Conservation (phyloP, 2,113 vertebrate genomes). For the Lophochroa leadbeateri region DNA sequence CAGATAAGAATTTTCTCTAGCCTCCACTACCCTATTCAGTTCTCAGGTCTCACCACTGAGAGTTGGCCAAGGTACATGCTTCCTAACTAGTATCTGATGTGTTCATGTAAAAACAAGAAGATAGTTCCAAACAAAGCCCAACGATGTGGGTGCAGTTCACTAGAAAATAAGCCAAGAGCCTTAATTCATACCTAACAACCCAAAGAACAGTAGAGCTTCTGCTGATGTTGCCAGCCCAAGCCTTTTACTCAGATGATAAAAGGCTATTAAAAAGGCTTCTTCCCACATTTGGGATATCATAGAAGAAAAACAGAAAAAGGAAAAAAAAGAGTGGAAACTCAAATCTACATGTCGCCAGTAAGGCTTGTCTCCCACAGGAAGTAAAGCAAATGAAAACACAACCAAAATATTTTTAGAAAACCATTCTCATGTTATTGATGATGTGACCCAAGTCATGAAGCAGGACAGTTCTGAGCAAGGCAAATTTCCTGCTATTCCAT, state of each 20-base stretch:
- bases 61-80: neutral
- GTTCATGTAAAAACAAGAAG: neutral
- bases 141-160: neutral
- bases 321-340: neutral
- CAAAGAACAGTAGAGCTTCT: neutral
- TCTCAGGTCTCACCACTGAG: neutral
- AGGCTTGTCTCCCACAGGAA: conserved; percentile 38
- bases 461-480: neutral
- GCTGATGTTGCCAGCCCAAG: neutral
- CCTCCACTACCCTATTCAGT: neutral
- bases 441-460: conserved; percentile 13
- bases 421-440: conserved; percentile 10
- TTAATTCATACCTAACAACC: neutral
- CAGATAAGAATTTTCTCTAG: neutral
- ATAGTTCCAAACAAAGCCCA: neutral
- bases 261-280: neutral
- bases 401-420: conserved; percentile 33
- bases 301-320: neutral
- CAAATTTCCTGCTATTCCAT: conserved; percentile 11
- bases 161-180: neutral
- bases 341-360: neutral
- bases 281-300: neutral
- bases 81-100: neutral
- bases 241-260: neutral
- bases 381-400: conserved; percentile 4